phyloP scores from a whole-genome alignment of 2,797 vertebrate genomes.

The Rhabdophis nuchalis region DNA sequence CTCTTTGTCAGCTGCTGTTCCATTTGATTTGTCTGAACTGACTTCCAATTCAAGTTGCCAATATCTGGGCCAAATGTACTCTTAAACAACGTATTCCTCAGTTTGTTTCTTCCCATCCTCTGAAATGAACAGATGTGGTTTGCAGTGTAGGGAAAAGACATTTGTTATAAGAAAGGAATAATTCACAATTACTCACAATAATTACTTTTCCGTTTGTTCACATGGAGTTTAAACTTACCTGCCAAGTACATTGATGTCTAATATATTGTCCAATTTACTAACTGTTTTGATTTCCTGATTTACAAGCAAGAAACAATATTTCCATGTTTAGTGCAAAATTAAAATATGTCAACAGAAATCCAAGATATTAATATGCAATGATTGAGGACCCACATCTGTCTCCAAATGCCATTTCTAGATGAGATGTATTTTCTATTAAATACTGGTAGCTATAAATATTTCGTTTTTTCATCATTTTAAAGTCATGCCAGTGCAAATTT shows the following conservation, averaged over 20 bases:
- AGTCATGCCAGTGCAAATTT: background rate
- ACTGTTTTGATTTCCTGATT: background rate
- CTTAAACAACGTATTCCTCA: background rate
- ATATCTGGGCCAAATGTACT: background rate
- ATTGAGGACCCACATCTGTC: too few species aligned
- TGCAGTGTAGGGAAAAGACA: background rate
- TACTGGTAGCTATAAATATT: too few species aligned
- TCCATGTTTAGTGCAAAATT: background rate
- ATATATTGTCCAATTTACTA: background rate
- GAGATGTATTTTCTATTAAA: background rate
- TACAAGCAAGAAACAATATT: background rate
- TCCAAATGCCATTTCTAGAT: background rate
- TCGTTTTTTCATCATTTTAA: background rate
- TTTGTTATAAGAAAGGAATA: background rate
- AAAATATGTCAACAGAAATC: background rate
- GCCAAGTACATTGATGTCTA: background rate
- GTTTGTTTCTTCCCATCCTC: background rate
- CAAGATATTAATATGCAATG: background rate
- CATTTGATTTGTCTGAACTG: background rate
- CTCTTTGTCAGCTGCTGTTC: background rate
- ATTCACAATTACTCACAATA: background rate
- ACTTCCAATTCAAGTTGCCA: background rate
- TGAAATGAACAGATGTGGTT: background rate
- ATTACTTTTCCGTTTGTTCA: background rate
- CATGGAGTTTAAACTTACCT: background rate